Percentiles rank a stretch among this genome's conserved stretches.
These are phyloP conservation scores for Puntigrus tetrazona DNA, from an alignment of 2,113 vertebrate genomes.

Conservation along the genomic window DNA sequence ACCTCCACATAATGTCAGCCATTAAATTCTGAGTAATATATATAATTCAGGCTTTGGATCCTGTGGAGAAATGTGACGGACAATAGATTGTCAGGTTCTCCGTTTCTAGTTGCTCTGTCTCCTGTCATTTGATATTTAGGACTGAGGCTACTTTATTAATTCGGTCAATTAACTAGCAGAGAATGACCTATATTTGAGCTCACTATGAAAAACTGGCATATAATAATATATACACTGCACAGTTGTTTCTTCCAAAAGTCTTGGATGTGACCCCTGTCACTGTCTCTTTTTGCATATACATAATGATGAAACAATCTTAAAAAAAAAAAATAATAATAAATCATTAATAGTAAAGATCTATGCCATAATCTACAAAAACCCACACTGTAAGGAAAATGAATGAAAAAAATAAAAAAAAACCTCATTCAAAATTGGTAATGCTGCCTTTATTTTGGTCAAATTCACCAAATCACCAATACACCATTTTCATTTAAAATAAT, in stretches of 20 bases:
- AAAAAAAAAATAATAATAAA: too few species aligned
- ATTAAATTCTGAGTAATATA: conserved; percentile 75
- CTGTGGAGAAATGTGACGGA: not conserved
- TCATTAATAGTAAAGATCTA: too few species aligned
- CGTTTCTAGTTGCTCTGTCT: conserved; percentile 26
- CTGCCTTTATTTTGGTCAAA: too few species aligned
- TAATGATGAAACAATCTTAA: too few species aligned
- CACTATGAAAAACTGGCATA: not conserved
- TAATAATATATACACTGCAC: not conserved
- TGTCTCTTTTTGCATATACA: not conserved
- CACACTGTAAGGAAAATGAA: too few species aligned
- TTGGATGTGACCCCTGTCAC: not conserved
- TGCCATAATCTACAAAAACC: not conserved
- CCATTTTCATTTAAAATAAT: too few species aligned
- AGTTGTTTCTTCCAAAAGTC: not conserved
- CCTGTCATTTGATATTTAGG: not conserved
- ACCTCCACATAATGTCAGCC: conserved; percentile 67
- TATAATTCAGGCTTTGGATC: conserved; percentile 57
- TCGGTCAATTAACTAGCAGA: not conserved
- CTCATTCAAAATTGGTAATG: too few species aligned
- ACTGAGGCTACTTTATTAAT: not conserved
- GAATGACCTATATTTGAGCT: conserved; percentile 5
- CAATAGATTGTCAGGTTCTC: conserved; percentile 9
- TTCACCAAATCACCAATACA: too few species aligned
- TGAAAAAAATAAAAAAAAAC: too few species aligned